Evolutionary conservation across 2,888 invertebrate species (phyloP), one percentile per base, ranked within the genome.

Genomic region (Alcis repandata): DNA sequence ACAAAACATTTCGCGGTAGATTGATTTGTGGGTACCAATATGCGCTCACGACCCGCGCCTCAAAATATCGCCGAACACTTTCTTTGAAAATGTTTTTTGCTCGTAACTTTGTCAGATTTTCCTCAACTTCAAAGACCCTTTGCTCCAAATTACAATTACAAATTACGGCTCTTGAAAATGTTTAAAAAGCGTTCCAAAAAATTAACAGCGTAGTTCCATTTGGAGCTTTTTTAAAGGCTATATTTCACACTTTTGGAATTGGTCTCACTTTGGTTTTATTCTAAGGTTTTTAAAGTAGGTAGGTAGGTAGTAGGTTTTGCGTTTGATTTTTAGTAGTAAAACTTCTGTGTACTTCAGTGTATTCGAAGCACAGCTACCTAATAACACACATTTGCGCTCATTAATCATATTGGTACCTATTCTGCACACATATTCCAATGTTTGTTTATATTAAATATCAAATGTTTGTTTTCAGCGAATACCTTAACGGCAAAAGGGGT

Each of bases 141-240:
- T 73, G 73, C 73, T 73, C 67, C 69, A 68, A 71, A 71, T 73
- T 71, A 73, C 73, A 73, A 73, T 73, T 71, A 73, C 73, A 73
- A 73, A 73, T 73, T 73, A 71, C 68, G 70, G 69, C 66, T 67
- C 66, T 67, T 67, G 73, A 70, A 71, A 67, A 70, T 73, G 67
- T 70, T 73, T 70, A 69, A 73, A 73, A 71, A 73, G 66, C 67
- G 70, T 71, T 71, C 63, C 63, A 63, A 73, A 71, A 71, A 70
- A 73, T 71, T 71, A 71, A 70, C 70, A 73, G 62, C 68, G 71
- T 70, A 70, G 68, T 73, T 70, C 66, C 68, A 73, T 71, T 73
- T 70, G 45, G 51, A 73, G 62, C 70, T 67, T 71, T 64, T 70
- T 60, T 69, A 43, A 27, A 56, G 58, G 51, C 60, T 54, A 52